These are phyloP conservation scores for Clamator glandarius DNA, from an alignment of 2,797 vertebrate genomes.

Conservation along the genomic window DNA sequence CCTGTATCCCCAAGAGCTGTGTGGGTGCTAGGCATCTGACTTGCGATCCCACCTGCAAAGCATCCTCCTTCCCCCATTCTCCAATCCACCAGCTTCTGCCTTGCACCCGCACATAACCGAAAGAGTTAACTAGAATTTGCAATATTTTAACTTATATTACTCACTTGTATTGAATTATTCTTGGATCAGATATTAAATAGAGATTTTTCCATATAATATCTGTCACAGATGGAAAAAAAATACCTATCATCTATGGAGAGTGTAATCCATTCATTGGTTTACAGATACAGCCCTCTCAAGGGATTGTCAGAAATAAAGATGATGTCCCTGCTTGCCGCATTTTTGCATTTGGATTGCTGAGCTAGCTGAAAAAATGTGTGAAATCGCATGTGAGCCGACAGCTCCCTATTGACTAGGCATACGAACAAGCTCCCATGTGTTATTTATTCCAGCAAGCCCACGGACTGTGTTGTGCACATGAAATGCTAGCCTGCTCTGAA, in stretches of 20 bases:
- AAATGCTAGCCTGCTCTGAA: constrained; percentile 23
- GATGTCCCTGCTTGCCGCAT: constrained; percentile 40
- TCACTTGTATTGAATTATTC: constrained; percentile 61
- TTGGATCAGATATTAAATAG: constrained; percentile 56
- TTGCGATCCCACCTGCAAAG: background rate
- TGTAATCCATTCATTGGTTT: constrained; percentile 63
- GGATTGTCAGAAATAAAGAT: constrained; percentile 60
- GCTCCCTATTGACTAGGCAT: constrained; percentile 56
- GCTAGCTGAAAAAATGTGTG: constrained; percentile 71
- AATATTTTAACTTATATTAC: constrained; percentile 35
- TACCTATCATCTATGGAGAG: constrained; percentile 10
- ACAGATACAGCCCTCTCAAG: constrained; percentile 31
- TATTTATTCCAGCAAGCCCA: constrained; percentile 57
- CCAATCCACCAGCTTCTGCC: background rate
- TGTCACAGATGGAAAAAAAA: constrained; percentile 49
- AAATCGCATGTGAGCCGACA: constrained; percentile 56
- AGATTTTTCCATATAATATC: constrained; percentile 59
- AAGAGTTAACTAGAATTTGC: constrained; percentile 42
- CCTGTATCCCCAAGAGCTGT: background rate
- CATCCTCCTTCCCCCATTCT: background rate
- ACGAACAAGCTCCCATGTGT: constrained; percentile 50
- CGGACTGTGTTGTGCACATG: background rate
- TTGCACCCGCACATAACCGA: background rate
- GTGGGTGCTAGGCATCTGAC: background rate
- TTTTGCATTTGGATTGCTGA: constrained; percentile 71